Evolutionary conservation across 2,797 vertebrate genomes (phyloP).

Genomic region (Lacerta viridis): DNA sequence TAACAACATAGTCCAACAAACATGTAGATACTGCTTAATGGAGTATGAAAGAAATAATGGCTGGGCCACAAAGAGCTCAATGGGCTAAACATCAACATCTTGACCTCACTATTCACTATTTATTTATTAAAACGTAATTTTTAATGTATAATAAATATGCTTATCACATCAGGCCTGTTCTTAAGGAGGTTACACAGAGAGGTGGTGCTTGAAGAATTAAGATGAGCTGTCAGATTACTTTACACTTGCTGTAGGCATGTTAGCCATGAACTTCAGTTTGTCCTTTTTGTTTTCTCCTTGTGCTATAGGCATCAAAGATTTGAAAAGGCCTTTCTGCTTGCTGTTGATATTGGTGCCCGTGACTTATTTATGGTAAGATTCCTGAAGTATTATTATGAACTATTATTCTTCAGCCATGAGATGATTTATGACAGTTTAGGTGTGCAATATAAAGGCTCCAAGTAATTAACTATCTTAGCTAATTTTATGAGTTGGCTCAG

Average conservation of each 20-base stretch:
- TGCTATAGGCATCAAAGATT: constrained; percentile 89
- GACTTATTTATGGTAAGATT: constrained; percentile 92
- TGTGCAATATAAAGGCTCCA: constrained; percentile 64
- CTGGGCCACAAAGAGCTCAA: no score
- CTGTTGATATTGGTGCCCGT: constrained; percentile 91
- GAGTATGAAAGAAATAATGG: constrained; percentile 14
- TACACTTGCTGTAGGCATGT: background rate
- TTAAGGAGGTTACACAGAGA: background rate
- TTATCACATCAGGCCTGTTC: background rate
- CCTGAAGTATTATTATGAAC: constrained; percentile 55
- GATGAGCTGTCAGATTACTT: background rate
- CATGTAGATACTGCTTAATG: background rate
- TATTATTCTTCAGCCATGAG: constrained; percentile 47
- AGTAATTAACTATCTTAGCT: constrained; percentile 60
- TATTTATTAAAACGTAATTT: background rate
- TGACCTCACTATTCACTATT: background rate
- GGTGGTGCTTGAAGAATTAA: background rate
- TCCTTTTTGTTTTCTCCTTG: constrained; percentile 38
- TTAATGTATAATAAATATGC: background rate
- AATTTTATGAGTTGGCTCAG: background rate
- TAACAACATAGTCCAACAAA: constrained; percentile 2
- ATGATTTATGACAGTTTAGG: constrained; percentile 71
- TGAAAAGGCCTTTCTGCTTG: constrained; percentile 97
- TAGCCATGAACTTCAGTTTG: background rate
- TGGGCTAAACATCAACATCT: background rate